A percentile compares a stretch with the other conserved stretches of the same genome.
Conservation (phyloP, 2,888 invertebrate species). For the Harpalus rubripes region DNA sequence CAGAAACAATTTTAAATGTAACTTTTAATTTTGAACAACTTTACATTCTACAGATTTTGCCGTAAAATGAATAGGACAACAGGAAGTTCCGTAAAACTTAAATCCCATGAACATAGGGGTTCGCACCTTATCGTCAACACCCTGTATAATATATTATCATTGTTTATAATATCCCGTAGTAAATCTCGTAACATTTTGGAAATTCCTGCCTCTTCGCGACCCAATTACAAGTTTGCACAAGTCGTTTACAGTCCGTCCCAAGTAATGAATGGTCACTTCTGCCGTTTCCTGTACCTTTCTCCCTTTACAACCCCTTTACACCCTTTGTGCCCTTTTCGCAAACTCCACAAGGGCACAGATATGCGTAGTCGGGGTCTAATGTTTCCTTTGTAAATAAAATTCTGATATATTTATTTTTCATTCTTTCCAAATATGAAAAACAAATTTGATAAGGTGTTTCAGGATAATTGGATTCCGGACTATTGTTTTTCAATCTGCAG, state of each 20-base stretch:
- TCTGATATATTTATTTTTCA: slow-evolving; percentile 43
- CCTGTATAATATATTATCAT: no score
- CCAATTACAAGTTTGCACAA: slow-evolving; percentile 65
- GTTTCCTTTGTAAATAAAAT: slow-evolving; percentile 28
- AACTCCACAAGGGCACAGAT: neutral
- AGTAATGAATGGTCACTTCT: slow-evolving; percentile 65
- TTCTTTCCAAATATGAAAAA: slow-evolving; percentile 6
- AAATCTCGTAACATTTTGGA: neutral
- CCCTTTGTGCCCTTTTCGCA: neutral
- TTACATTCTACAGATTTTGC: no score
- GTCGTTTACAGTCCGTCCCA: slow-evolving; percentile 56
- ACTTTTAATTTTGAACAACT: no score
- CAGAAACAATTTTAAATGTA: no score
- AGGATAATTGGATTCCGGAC: neutral
- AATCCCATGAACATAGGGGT: no score
- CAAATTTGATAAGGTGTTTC: neutral
- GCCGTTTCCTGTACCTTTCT: slow-evolving; percentile 41
- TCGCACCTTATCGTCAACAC: no score
- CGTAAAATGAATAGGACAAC: no score
- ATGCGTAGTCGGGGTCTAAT: neutral
- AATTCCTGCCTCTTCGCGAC: slow-evolving; percentile 29
- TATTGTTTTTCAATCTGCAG: neutral
- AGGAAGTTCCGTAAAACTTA: no score
- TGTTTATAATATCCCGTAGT: neutral
- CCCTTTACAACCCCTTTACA: neutral